These are phyloP conservation scores for Nycticebus coucang DNA, from an alignment of 2,113 vertebrate genomes.

Conservation along the genomic window DNA sequence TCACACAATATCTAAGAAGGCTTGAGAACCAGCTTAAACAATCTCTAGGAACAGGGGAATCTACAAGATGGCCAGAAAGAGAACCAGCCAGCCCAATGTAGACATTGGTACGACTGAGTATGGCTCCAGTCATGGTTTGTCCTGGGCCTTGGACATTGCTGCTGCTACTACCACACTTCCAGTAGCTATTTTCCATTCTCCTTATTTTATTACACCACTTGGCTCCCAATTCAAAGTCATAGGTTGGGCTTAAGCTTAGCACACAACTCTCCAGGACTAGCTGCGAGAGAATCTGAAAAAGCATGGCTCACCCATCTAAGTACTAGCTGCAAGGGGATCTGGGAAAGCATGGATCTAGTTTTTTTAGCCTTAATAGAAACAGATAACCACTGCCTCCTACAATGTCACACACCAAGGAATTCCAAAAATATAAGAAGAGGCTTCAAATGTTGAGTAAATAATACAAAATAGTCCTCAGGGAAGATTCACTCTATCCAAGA, in stretches of 20 bases:
- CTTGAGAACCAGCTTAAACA: neutral
- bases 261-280: neutral
- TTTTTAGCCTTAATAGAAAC: neutral
- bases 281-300: neutral
- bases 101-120: neutral
- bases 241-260: neutral
- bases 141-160: neutral
- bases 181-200: neutral
- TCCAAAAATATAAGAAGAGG: neutral
- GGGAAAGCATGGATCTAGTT: neutral
- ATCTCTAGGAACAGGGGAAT: neutral
- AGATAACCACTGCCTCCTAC: neutral
- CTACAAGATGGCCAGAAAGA: neutral
- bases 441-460: neutral
- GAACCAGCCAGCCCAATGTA: neutral
- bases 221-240: neutral
- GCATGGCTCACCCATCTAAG: neutral
- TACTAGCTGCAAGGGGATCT: neutral
- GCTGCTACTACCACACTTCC: neutral
- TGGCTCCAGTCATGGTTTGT: fast-evolving
- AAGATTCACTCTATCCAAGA: neutral
- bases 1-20: neutral
- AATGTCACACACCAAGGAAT: neutral
- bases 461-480: neutral
- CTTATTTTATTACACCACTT: neutral